These are phyloP conservation scores for Aradus depressus DNA, from an alignment of 2,888 invertebrate species.

Conservation along the genomic window DNA sequence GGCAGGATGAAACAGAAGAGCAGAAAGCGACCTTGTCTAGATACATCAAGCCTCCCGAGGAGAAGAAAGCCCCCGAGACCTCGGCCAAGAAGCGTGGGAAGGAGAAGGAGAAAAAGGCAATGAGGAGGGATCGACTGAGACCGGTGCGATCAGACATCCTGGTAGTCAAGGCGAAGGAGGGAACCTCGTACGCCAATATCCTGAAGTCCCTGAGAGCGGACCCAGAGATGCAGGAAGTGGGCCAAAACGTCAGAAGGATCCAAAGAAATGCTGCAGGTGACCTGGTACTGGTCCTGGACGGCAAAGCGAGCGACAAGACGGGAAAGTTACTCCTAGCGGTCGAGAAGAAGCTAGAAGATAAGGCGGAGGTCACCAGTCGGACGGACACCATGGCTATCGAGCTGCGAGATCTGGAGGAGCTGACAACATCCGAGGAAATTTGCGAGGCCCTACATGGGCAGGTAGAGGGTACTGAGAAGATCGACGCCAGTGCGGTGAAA, in stretches of 20 bases:
- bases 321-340: not conserved
- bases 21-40: no score
- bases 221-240: not conserved
- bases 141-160: no score
- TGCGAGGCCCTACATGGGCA: not conserved
- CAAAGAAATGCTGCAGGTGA: not conserved
- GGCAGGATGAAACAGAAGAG: no score
- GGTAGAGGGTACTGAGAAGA: not conserved
- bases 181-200: not conserved
- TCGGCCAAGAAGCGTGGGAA: no score
- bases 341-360: not conserved
- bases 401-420: not conserved
- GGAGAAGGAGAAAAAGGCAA: no score
- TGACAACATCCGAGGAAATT: not conserved
- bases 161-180: not conserved
- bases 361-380: not conserved
- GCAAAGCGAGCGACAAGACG: not conserved
- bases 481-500: no score
- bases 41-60: no score
- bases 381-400: not conserved
- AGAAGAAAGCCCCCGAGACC: no score
- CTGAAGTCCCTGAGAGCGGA: not conserved
- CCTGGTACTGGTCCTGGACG: not conserved
- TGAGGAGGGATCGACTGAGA: no score
- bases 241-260: not conserved